Evolutionary conservation across 2,888 invertebrate genomes (phyloP).

Genomic region (Dyspetes luteomarginatus): DNA sequence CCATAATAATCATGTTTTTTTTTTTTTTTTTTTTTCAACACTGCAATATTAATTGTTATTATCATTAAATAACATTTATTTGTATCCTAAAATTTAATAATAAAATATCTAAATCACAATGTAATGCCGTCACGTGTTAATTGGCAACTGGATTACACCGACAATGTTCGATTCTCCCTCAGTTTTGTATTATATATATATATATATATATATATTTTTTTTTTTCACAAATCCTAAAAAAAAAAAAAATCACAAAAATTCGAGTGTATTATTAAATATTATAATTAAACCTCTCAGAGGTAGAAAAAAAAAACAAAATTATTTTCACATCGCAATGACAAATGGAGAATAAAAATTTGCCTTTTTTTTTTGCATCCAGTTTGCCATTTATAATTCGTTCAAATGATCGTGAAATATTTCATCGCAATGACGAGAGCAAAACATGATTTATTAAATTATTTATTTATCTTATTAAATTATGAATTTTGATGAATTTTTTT

Average conservation of each 20-base stretch:
- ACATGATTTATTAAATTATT: constrained; percentile 38
- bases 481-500: constrained; percentile 14
- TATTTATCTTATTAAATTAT: constrained; percentile 8
- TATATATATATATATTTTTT: not conserved
- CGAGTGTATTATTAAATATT: not conserved
- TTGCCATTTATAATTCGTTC: not conserved
- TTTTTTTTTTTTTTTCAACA: too few relatives aligned
- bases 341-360: not conserved
- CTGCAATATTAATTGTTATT: constrained; percentile 77
- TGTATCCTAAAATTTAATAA: constrained; percentile 79
- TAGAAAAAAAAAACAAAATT: not conserved
- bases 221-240: not conserved
- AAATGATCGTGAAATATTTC: constrained; percentile 10
- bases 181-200: constrained; percentile 4
- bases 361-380: not conserved
- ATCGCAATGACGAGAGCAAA: constrained; percentile 50
- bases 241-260: too few relatives aligned
- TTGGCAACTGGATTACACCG: constrained; percentile 45
- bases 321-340: not conserved
- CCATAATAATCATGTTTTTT: constrained; percentile 63
- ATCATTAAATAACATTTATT: constrained; percentile 81
- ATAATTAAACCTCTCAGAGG: too few relatives aligned
- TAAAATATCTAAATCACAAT: constrained; percentile 82
- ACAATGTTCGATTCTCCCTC: constrained; percentile 28
- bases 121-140: constrained; percentile 70